A percentile compares a stretch with the other conserved stretches of the same genome.
Conservation (phyloP, 2,113 vertebrate genomes). For the Channa argus region DNA sequence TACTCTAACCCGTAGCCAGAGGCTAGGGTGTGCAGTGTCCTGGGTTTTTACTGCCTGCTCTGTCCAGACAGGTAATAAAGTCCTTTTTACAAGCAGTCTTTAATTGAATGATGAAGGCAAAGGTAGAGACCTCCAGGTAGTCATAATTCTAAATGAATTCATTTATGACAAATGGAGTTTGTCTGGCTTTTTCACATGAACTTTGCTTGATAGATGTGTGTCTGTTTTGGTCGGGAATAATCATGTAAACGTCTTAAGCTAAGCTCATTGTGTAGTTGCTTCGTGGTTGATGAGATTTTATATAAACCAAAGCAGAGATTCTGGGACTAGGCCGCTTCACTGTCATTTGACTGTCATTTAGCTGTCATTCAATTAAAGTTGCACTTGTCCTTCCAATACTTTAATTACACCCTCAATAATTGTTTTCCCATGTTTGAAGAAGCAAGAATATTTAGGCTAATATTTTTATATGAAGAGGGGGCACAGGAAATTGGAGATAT, state of each 20-base stretch:
- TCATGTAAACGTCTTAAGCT: constrained; percentile 26
- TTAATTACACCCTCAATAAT: constrained; percentile 83
- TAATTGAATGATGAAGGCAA: constrained; percentile 70
- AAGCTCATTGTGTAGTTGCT: constrained; percentile 50
- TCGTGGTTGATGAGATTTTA: constrained; percentile 59
- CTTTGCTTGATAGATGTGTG: constrained; percentile 37
- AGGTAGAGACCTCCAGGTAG: constrained; percentile 67
- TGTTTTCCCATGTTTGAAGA: constrained; percentile 75
- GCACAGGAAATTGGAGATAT: constrained; percentile 33
- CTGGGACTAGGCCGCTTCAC: constrained; percentile 31
- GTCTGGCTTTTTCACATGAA: constrained; percentile 52
- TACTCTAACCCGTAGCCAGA: constrained; percentile 50
- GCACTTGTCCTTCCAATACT: constrained; percentile 78
- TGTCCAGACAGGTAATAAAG: constrained; percentile 73
- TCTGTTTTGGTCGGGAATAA: constrained; percentile 42
- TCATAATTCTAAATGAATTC: constrained; percentile 72
- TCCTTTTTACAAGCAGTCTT: constrained; percentile 68
- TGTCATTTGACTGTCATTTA: constrained; percentile 70
- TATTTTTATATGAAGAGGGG: constrained; percentile 40
- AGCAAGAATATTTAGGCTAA: constrained; percentile 65
- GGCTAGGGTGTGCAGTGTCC: constrained; percentile 36
- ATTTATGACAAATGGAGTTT: constrained; percentile 68
- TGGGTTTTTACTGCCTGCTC: constrained; percentile 55
- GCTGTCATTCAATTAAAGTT: constrained; percentile 81
- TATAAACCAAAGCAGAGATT: constrained; percentile 39